Conservation (phyloP, 2,797 vertebrate genomes). For the Hirundo rustica region DNA sequence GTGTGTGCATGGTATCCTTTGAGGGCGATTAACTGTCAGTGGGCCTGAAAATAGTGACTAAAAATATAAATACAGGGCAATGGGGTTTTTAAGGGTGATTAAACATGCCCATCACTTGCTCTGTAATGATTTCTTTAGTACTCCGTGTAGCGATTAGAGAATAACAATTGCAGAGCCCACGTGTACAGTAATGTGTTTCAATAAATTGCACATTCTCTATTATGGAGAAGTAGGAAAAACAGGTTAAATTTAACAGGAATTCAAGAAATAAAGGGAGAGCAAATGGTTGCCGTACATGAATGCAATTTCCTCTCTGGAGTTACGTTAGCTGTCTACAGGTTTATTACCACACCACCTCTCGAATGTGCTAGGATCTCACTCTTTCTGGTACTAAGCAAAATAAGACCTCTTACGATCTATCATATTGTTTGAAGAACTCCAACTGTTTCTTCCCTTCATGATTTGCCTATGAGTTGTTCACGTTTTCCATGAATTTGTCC, state of each 20-base stretch:
- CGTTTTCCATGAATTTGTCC: conserved; percentile 53
- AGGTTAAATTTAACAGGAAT: not conserved
- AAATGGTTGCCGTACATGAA: not conserved
- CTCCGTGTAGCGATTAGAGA: not conserved
- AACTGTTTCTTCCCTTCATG: not conserved
- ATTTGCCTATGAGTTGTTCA: not conserved
- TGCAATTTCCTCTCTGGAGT: not conserved
- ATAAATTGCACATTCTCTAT: not conserved
- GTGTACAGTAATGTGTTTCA: not conserved
- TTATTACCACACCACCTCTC: not conserved
- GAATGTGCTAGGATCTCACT: not conserved
- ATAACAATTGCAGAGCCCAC: not conserved
- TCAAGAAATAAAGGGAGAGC: not conserved
- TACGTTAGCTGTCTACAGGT: not conserved
- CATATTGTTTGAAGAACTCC: not conserved
- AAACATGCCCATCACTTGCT: not conserved
- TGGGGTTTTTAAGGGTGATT: not conserved
- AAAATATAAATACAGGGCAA: not conserved
- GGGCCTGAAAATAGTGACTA: not conserved
- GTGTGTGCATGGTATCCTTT: not conserved
- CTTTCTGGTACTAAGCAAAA: not conserved
- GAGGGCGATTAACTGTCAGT: not conserved
- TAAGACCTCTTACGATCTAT: not conserved
- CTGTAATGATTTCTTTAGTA: not conserved
- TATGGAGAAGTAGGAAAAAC: not conserved